Evolutionary conservation across 2,113 vertebrate species (phyloP).

Genomic region (Corvus hawaiiensis): DNA sequence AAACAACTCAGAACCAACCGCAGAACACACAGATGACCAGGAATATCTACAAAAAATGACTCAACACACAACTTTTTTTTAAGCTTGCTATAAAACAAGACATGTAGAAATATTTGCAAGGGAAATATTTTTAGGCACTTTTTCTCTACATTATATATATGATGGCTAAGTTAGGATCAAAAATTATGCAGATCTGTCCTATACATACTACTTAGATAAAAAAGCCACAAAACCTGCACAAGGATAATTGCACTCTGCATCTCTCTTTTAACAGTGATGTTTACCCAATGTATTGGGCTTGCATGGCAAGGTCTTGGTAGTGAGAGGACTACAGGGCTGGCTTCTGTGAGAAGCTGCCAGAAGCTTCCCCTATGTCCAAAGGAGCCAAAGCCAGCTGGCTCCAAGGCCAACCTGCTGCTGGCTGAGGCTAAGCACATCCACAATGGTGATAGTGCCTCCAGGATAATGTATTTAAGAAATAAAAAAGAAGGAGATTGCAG

Average conservation of each 20-base stretch:
- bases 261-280: neutral
- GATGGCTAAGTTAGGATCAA: neutral
- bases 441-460: neutral
- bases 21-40: neutral
- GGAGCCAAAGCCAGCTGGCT: neutral
- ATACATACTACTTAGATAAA: neutral
- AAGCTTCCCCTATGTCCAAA: rapidly evolving
- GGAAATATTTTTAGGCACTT: neutral
- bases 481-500: neutral
- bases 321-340: neutral
- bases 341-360: neutral
- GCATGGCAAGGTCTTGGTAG: neutral
- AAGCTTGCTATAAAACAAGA: neutral
- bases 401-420: neutral
- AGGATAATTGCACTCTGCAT: neutral
- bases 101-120: neutral
- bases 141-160: neutral
- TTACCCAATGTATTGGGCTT: neutral
- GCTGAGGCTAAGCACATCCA: neutral
- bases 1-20: neutral
- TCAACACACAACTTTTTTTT: neutral
- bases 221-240: neutral
- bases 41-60: neutral
- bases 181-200: neutral
- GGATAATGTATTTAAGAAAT: neutral